Conservation (phyloP, 1,140 invertebrate genomes). For the Archegozetes longisetosus region DNA sequence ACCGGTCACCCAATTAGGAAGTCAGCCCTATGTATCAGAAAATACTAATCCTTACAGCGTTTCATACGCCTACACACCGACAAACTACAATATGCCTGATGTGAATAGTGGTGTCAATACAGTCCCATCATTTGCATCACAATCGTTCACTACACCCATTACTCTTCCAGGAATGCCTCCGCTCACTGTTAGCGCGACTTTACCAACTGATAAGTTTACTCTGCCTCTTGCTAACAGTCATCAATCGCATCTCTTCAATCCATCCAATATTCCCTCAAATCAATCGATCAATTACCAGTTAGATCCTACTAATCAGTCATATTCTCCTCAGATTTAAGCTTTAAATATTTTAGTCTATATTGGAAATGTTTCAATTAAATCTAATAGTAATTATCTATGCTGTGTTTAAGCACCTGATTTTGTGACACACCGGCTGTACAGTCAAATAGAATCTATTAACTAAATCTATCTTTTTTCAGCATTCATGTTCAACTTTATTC, state of each 20-base stretch:
- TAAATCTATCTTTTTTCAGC: too few species aligned
- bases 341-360: too few species aligned
- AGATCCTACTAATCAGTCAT: neutral
- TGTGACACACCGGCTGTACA: too few species aligned
- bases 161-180: conserved; percentile 59
- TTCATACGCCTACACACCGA: neutral
- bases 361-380: too few species aligned
- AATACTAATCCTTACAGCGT: neutral
- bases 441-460: too few species aligned
- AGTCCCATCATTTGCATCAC: neutral
- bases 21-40: neutral
- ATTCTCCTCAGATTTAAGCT: neutral
- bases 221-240: neutral
- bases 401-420: too few species aligned
- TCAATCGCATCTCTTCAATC: too few species aligned
- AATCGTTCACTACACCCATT: conserved; percentile 45
- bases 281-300: neutral
- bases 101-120: neutral
- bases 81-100: neutral
- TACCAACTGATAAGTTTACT: conserved; percentile 25
- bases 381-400: too few species aligned
- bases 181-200: conserved; percentile 55
- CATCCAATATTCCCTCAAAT: too few species aligned
- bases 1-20: neutral
- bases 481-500: too few species aligned